Conservation (phyloP, 1,140 invertebrate species). For the Aphelenchoides besseyi region DNA sequence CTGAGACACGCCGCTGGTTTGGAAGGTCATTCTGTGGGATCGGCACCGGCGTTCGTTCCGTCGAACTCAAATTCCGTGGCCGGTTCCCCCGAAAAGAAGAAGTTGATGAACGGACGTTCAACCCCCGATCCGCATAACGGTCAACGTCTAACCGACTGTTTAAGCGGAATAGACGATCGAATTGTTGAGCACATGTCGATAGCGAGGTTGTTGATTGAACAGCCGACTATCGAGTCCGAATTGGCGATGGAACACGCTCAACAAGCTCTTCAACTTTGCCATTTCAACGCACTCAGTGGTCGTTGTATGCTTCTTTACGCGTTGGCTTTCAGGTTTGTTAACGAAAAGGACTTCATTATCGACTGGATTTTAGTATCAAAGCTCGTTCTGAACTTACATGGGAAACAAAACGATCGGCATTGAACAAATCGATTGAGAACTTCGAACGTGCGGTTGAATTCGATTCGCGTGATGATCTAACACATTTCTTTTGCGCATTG, state of each 20-base stretch:
- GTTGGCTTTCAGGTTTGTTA: conserved; percentile 49
- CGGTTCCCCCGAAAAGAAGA: conserved; percentile 11
- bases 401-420: conserved; percentile 25
- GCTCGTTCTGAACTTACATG: conserved; percentile 37
- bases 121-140: conserved; percentile 4
- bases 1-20: conserved; percentile 32
- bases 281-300: conserved; percentile 37
- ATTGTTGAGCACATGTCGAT: conserved; percentile 42
- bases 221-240: conserved; percentile 28
- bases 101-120: not conserved
- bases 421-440: conserved; percentile 36
- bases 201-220: conserved; percentile 52
- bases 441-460: conserved; percentile 53
- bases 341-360: not conserved
- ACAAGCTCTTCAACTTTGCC: conserved; percentile 42
- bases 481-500: conserved; percentile 60
- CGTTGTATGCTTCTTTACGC: conserved; percentile 53
- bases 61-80: not conserved
- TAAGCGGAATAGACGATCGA: conserved; percentile 26
- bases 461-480: conserved; percentile 57
- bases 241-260: conserved; percentile 50
- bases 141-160: not conserved
- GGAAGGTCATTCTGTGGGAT: not conserved
- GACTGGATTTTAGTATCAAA: conserved; percentile 40
- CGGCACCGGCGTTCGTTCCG: not conserved